Evolutionary conservation across 2,888 invertebrate genomes (phyloP).

Genomic region (Orthosia gothica): DNA sequence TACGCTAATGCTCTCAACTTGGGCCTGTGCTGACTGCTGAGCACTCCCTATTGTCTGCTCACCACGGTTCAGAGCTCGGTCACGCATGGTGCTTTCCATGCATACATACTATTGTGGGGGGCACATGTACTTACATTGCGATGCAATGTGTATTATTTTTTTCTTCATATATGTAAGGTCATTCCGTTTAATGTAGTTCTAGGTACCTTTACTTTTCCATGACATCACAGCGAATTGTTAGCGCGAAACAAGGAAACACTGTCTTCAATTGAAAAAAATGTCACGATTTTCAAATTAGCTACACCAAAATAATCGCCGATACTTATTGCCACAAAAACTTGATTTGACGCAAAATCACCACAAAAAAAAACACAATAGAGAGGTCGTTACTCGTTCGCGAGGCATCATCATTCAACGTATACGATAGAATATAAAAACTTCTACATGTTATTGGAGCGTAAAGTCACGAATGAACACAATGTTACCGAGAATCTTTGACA

Average conservation of each 20-base stretch:
- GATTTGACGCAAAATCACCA: conserved; percentile 25
- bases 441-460: conserved; percentile 84
- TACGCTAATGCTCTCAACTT: conserved; percentile 57
- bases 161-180: conserved; percentile 59
- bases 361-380: conserved; percentile 53
- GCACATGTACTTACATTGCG: conserved; percentile 59
- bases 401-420: conserved; percentile 54
- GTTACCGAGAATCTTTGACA: conserved; percentile 77
- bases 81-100: conserved; percentile 84
- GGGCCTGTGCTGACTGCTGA: conserved; percentile 51
- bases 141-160: conserved; percentile 53
- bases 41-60: conserved; percentile 73
- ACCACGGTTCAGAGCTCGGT: conserved; percentile 87
- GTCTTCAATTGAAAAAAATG: conserved; percentile 1
- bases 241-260: conserved; percentile 7
- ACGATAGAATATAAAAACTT: conserved; percentile 58
- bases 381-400: conserved; percentile 59
- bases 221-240: neutral
- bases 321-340: conserved; percentile 19
- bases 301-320: conserved; percentile 27
- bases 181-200: conserved; percentile 21
- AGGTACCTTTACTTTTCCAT: conserved; percentile 32
- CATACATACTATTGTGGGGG: conserved; percentile 66
- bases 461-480: conserved; percentile 84
- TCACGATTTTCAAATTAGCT: conserved; percentile 20